Conservation (phyloP, 2,797 vertebrate genomes). For the Taenioides sp. region DNA sequence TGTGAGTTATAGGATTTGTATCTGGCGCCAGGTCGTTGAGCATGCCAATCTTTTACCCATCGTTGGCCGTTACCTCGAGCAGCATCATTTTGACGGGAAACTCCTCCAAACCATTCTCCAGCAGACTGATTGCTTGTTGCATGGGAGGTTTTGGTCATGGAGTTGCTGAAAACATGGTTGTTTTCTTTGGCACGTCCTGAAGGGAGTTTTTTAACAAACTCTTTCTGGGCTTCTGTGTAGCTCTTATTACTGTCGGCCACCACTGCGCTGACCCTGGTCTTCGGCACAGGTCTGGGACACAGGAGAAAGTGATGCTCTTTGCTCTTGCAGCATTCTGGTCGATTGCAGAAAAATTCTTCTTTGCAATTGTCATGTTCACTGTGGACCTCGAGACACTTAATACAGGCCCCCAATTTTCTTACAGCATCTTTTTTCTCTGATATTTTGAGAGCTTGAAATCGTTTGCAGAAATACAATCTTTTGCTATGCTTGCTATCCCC, state of each 20-base stretch:
- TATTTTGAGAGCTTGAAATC: conserved; percentile 1
- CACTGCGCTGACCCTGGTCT: not conserved
- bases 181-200: not conserved
- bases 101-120: not conserved
- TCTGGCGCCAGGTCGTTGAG: not conserved
- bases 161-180: not conserved
- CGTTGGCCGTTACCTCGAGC: not conserved
- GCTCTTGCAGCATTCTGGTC: conserved; percentile 11
- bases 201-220: conserved; percentile 1
- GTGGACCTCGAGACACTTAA: conserved; percentile 13
- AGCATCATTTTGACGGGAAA: not conserved
- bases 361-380: conserved; percentile 5
- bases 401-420: conserved; percentile 22
- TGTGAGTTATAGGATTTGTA: not conserved
- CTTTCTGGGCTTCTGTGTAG: not conserved
- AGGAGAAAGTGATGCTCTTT: conserved; percentile 27
- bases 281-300: conserved; percentile 7
- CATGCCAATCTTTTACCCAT: not conserved
- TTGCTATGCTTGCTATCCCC: conserved; percentile 23
- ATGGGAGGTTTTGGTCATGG: not conserved
- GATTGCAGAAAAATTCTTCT: conserved; percentile 11
- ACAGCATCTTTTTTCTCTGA: conserved; percentile 16
- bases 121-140: not conserved
- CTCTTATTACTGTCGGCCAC: not conserved
- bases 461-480: conserved; percentile 36